Base-by-base conservation (phyloP, 2,797 vertebrate species). In the Anguilla marmorata region DNA sequence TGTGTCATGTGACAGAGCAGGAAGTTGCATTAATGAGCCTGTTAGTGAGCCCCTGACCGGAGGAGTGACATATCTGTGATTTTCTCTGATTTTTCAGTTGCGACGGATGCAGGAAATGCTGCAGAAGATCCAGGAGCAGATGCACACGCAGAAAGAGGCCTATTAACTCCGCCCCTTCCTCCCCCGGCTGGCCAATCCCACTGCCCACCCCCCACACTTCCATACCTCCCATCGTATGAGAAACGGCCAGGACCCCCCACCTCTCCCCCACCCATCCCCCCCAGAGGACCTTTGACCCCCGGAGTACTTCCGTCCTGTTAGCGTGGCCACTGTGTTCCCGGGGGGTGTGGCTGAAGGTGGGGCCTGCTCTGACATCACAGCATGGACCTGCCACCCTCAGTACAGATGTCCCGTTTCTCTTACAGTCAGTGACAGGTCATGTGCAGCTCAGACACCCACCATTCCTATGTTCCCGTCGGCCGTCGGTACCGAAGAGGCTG, bases 41-140 rank as follows among this genome's bases (percentile, higher is more conserved):
- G 1, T 41, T 41, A 9, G 2, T 27, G 3, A 41, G 16, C 30
- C 9, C 27, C 8, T 12, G 69, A 74, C 11, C 8, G 14, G 16
- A 24, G 60, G 3, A 66, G 16, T 41, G 74, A 37, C 33, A 19
- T 4, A 74, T 37, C 69, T 33, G 33, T 76, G 33, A 7, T 76
- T 63, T 89, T 52, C 41, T 89, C 58, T 48, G 86, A 69, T 50
- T 87, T 37, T 74, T 66, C 92, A 97, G 96, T n/a, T 97, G 91
- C 93, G 95, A 86, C 94, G 95, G 89, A 96, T 97, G 96, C 96
- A 97, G 92, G 96, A 96, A 92, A 96, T 97, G 96, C 94, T 97
- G 89, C 92, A 94, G 92, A 96, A 95, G 94, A 96, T 96, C 92
- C 96, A 97, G 92, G 94, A 96, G 90, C 95, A 96, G 89, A 95